Evolutionary conservation across 2,113 vertebrate genomes (phyloP).

Genomic region (Candoia aspera): DNA sequence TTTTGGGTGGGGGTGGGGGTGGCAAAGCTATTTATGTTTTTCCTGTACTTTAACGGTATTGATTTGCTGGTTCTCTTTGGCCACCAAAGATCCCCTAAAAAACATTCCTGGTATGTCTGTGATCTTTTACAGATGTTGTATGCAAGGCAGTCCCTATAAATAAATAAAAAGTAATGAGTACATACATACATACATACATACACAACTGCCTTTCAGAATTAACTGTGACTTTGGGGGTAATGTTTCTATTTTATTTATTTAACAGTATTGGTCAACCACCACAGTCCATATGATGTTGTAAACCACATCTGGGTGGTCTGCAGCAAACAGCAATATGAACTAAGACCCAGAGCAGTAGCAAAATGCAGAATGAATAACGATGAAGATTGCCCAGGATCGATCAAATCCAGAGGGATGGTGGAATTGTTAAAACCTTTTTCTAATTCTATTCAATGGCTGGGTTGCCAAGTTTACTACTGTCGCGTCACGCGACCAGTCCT

Average conservation of each 20-base stretch:
- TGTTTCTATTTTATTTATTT: not conserved
- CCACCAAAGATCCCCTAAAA: conserved; percentile 30
- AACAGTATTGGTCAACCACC: not conserved
- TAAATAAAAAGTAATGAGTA: not conserved
- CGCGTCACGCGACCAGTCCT: too few species aligned
- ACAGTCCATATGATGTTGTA: not conserved
- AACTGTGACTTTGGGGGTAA: conserved; percentile 29
- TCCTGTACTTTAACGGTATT: not conserved
- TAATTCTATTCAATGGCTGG: conserved; percentile 32
- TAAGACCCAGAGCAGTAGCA: not conserved
- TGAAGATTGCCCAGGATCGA: not conserved
- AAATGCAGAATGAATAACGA: conserved; percentile 28
- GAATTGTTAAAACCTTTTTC: conserved; percentile 43
- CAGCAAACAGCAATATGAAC: not conserved
- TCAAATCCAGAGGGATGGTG: not conserved
- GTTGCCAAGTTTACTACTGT: conserved; percentile 12
- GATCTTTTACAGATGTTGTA: conserved; percentile 47
- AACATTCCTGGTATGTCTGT: not conserved
- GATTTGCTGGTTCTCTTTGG: conserved; percentile 36
- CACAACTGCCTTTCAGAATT: not conserved
- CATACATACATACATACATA: not conserved
- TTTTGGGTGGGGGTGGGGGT: not conserved
- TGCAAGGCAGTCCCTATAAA: not conserved
- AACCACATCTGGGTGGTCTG: not conserved
- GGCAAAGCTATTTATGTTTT: conserved; percentile 18